phyloP scores from a whole-genome alignment of 1,140 invertebrate genomes.

The Drosophila cardini region DNA sequence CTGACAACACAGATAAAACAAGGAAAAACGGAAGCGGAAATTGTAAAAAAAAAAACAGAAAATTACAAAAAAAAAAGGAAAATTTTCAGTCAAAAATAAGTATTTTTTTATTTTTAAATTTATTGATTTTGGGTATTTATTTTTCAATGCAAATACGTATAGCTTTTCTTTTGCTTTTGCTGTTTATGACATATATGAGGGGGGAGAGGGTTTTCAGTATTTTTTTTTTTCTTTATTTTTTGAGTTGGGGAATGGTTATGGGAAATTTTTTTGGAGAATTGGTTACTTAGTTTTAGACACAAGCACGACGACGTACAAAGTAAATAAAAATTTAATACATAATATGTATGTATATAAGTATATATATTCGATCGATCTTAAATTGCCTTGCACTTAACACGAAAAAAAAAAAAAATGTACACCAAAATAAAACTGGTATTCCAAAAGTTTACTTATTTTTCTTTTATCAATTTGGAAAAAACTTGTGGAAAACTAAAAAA shows the following conservation, averaged over 20 bases:
- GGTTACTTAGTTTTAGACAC: slow-evolving; percentile 77
- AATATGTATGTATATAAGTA: slow-evolving; percentile 59
- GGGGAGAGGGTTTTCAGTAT: background rate
- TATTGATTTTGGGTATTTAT: slow-evolving; percentile 29
- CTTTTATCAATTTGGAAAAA: background rate
- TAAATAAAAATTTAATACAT: slow-evolving; percentile 73
- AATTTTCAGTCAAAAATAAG: no score
- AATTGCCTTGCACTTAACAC: slow-evolving; percentile 76
- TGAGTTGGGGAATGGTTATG: background rate
- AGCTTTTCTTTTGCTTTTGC: slow-evolving; percentile 51
- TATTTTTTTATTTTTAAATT: slow-evolving; percentile 41
- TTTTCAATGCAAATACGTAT: slow-evolving; percentile 49
- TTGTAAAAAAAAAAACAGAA: background rate
- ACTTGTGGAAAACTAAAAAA: no score
- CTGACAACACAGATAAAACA: slow-evolving; percentile 3
- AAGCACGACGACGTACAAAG: slow-evolving; percentile 79
- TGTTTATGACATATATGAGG: slow-evolving; percentile 20
- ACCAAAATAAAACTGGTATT: slow-evolving; percentile 60
- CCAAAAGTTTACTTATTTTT: slow-evolving; percentile 56
- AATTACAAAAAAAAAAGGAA: slow-evolving; percentile 15
- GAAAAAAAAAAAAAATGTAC: slow-evolving; percentile 57
- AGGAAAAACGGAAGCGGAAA: background rate
- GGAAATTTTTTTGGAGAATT: slow-evolving; percentile 36
- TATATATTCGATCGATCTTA: slow-evolving; percentile 69
- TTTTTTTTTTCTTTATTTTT: slow-evolving; percentile 30